Percentiles rank a stretch among this genome's conserved stretches.
phyloP scores from a whole-genome alignment of 2,113 vertebrate genomes.

The Thalassoma bifasciatum region DNA sequence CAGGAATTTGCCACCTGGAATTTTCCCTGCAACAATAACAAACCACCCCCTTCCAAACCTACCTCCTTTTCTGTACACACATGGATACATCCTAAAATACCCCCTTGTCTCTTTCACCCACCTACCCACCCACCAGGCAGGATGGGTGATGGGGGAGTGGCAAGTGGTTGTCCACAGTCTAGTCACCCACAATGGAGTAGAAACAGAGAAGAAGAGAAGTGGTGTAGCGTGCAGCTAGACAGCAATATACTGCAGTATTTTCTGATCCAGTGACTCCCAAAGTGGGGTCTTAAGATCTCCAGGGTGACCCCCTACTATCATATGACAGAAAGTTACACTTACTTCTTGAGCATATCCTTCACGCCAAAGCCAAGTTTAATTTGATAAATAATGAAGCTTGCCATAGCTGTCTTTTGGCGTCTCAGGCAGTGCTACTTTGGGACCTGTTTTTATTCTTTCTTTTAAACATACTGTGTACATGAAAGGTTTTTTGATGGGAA shows the following conservation, averaged over 20 bases:
- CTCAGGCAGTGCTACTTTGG: too few relatives aligned
- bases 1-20: conserved; percentile 78
- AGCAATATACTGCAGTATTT: conserved; percentile 52
- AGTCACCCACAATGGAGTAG: conserved; percentile 52
- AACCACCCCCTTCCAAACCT: conserved; percentile 51
- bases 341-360: too few relatives aligned
- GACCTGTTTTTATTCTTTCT: too few relatives aligned
- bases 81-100: conserved; percentile 54
- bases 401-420: too few relatives aligned
- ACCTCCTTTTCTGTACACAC: conserved; percentile 58
- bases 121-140: conserved; percentile 55
- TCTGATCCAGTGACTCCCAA: conserved; percentile 63
- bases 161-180: conserved; percentile 52
- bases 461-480: too few relatives aligned
- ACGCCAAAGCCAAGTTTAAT: too few relatives aligned
- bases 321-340: too few relatives aligned
- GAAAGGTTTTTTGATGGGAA: too few relatives aligned
- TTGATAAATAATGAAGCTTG: too few relatives aligned
- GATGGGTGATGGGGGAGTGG: conserved; percentile 57
- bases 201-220: conserved; percentile 44
- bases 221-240: conserved; percentile 60
- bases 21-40: conserved; percentile 75
- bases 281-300: conserved; percentile 36
- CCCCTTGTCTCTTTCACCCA: conserved; percentile 43
- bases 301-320: neutral